A percentile compares a stretch with the other conserved stretches of the same genome.
Evolutionary conservation across 2,797 vertebrate genomes (phyloP).

Genomic region (Agapornis canus): DNA sequence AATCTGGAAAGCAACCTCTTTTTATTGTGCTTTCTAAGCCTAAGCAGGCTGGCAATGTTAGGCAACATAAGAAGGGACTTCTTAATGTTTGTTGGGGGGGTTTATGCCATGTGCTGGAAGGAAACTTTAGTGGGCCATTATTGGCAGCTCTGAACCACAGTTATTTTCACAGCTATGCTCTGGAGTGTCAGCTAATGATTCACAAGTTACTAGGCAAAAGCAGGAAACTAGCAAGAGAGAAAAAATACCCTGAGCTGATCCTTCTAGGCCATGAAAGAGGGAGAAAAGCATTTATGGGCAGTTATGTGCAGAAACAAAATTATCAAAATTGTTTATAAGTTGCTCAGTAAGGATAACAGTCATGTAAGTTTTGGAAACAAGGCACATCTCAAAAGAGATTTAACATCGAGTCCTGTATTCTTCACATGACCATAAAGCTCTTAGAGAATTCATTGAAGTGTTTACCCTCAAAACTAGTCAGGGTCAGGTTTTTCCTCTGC

Average conservation of each 20-base stretch:
- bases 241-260: conserved; percentile 15
- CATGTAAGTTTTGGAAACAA: background rate
- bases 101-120: conserved; percentile 63
- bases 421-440: background rate
- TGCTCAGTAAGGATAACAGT: background rate
- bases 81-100: conserved; percentile 5
- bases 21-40: conserved; percentile 43
- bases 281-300: background rate
- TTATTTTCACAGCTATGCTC: conserved; percentile 72
- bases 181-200: conserved; percentile 71
- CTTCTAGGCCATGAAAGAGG: conserved; percentile 31
- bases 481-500: background rate
- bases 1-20: conserved; percentile 58
- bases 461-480: background rate
- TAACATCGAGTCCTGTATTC: background rate
- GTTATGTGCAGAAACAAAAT: background rate
- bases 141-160: conserved; percentile 65
- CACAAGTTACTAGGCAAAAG: conserved; percentile 66
- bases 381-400: background rate
- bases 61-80: conserved; percentile 42
- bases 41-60: conserved; percentile 41
- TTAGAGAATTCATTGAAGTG: background rate
- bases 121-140: conserved; percentile 58
- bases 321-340: background rate
- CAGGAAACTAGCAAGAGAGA: conserved; percentile 24